Percentiles rank a stretch among this genome's conserved stretches.
Conservation (phyloP, 2,888 invertebrate genomes). For the Xestia ashworthii region DNA sequence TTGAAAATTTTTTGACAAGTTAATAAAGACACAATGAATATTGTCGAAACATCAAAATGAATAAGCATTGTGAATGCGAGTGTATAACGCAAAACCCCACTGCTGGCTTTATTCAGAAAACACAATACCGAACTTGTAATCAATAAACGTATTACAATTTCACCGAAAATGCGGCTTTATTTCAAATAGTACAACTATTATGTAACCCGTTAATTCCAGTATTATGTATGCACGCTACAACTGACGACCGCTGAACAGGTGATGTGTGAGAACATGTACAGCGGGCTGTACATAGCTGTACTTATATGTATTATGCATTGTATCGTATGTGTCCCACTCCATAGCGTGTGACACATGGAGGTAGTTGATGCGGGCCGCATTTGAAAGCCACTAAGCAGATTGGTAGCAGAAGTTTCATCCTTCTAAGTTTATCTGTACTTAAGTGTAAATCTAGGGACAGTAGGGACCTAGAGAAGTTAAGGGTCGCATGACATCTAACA, state of each 20-base stretch:
- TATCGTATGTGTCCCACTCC: conserved; percentile 15
- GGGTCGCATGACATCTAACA: neutral
- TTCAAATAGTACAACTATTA: conserved; percentile 4
- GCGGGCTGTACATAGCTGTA: conserved; percentile 19
- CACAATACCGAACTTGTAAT: neutral
- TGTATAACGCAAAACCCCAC: neutral
- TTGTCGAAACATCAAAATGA: neutral
- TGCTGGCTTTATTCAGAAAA: neutral
- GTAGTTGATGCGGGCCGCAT: conserved; percentile 51
- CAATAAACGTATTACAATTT: conserved; percentile 22
- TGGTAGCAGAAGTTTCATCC: conserved; percentile 12
- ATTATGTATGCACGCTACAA: conserved; percentile 40
- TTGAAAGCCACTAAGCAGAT: conserved; percentile 6
- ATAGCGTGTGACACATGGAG: conserved; percentile 49
- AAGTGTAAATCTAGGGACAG: neutral
- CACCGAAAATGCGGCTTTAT: conserved; percentile 17
- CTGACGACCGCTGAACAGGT: conserved; percentile 51
- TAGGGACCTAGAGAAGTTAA: neutral
- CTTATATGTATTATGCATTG: neutral
- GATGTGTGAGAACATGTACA: conserved; percentile 59
- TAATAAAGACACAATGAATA: neutral
- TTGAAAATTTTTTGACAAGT: neutral
- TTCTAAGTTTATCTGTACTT: neutral
- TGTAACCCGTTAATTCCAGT: conserved; percentile 23
- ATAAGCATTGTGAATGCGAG: neutral